Evolutionary conservation across 2,888 invertebrate genomes (phyloP).

Genomic region (Apodemia hepburni): DNA sequence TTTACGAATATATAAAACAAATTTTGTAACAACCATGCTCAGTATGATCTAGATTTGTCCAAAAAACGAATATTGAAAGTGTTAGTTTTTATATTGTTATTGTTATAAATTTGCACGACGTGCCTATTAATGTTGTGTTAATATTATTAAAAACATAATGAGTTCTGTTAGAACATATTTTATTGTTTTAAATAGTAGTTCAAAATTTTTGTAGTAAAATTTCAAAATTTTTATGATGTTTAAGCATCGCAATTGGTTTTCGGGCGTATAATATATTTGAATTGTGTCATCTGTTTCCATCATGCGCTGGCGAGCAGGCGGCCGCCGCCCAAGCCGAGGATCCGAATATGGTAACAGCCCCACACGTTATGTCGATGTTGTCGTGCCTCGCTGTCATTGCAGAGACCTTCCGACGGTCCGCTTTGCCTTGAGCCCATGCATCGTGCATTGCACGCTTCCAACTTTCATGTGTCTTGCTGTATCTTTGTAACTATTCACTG

Average conservation of each 20-base stretch:
- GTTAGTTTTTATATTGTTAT: too few species aligned
- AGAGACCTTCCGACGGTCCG: conserved; percentile 66
- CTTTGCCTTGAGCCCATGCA: conserved; percentile 53
- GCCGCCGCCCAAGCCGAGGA: conserved; percentile 94
- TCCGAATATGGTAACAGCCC: conserved; percentile 91
- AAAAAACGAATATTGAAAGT: too few species aligned
- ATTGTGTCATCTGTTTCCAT: conserved; percentile 74
- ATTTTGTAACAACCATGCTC: too few species aligned
- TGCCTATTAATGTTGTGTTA: too few species aligned
- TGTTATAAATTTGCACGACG: too few species aligned
- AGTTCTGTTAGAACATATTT: too few species aligned
- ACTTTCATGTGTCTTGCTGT: conserved; percentile 48
- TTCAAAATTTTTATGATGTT: neutral
- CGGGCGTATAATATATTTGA: conserved; percentile 38
- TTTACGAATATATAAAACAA: too few species aligned
- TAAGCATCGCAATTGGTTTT: conserved; percentile 30
- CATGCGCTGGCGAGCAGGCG: conserved; percentile 82
- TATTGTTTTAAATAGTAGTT: too few species aligned
- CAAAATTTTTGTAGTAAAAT: neutral
- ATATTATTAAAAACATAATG: too few species aligned
- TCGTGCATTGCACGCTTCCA: conserved; percentile 71
- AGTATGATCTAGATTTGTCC: too few species aligned
- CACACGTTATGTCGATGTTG: conserved; percentile 58
- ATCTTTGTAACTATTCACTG: conserved; percentile 26
- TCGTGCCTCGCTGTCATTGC: conserved; percentile 44